phyloP scores from a whole-genome alignment of 92 coral and sea anemone genomes.

The Palythoa grandiflora region DNA sequence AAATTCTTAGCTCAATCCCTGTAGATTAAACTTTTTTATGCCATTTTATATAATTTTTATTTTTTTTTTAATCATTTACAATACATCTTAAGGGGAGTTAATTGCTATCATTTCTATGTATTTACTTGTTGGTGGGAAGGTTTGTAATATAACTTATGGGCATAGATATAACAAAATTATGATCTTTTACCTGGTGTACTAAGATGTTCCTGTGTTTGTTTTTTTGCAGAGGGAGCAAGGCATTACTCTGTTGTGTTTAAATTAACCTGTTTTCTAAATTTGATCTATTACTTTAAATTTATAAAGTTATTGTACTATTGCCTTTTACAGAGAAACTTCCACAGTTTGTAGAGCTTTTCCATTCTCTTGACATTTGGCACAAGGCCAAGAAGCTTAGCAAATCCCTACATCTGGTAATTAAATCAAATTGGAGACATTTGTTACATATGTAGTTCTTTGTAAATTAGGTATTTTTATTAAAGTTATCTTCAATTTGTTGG shows the following conservation, averaged over 20 bases:
- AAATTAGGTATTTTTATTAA: not conserved
- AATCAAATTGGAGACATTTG: not conserved
- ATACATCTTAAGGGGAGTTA: not conserved
- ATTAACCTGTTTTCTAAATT: not conserved
- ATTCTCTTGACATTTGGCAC: constrained; percentile 72
- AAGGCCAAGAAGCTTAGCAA: constrained; percentile 66
- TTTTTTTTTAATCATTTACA: not conserved
- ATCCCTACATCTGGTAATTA: constrained; percentile 56
- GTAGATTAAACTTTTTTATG: too few relatives aligned
- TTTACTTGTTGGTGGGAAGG: not conserved
- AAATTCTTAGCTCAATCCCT: too few relatives aligned
- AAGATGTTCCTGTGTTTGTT: not conserved
- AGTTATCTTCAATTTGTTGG: not conserved
- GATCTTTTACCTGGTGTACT: constrained; percentile 1
- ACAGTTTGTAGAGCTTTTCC: constrained; percentile 56
- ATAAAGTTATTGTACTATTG: not conserved
- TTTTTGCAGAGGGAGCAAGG: not conserved
- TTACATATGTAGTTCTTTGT: not conserved
- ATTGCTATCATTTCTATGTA: not conserved
- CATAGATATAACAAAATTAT: not conserved
- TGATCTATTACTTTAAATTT: not conserved
- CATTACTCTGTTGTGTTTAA: not conserved
- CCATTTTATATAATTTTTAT: not conserved
- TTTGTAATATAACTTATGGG: not conserved
- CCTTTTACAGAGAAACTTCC: constrained; percentile 55